Conservation (phyloP, 2,888 invertebrate species). For the Tuta absoluta region DNA sequence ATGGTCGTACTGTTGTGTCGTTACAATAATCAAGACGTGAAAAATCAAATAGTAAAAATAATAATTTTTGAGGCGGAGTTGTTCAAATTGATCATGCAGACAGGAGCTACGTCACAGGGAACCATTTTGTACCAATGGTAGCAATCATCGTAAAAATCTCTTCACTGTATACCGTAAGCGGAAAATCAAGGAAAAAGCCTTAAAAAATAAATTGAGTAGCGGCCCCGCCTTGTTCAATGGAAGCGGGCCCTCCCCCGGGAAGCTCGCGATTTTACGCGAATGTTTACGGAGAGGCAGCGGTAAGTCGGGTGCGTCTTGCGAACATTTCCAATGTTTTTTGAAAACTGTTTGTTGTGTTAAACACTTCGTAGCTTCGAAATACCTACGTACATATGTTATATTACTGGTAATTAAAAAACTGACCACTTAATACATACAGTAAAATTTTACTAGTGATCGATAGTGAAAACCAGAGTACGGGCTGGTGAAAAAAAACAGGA, state of each 20-base stretch:
- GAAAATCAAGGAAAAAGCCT: slow-evolving; percentile 15
- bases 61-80: not conserved
- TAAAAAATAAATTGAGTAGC: slow-evolving; percentile 20
- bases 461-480: too few relatives aligned
- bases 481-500: too few relatives aligned
- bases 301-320: not conserved
- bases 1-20: too few relatives aligned
- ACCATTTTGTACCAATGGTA: not conserved
- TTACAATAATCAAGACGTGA: too few relatives aligned
- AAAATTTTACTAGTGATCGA: too few relatives aligned
- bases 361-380: too few relatives aligned
- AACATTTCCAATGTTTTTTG: not conserved
- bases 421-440: too few relatives aligned
- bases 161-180: not conserved
- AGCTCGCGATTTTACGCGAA: not conserved
- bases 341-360: not conserved
- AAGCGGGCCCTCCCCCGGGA: not conserved
- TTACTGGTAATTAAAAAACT: too few relatives aligned
- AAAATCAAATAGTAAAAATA: not conserved
- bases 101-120: not conserved
- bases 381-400: too few relatives aligned
- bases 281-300: not conserved
- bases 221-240: slow-evolving; percentile 1
- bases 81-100: not conserved
- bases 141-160: not conserved